Conservation (phyloP, 2,888 invertebrate species). For the Coenonympha arcania region DNA sequence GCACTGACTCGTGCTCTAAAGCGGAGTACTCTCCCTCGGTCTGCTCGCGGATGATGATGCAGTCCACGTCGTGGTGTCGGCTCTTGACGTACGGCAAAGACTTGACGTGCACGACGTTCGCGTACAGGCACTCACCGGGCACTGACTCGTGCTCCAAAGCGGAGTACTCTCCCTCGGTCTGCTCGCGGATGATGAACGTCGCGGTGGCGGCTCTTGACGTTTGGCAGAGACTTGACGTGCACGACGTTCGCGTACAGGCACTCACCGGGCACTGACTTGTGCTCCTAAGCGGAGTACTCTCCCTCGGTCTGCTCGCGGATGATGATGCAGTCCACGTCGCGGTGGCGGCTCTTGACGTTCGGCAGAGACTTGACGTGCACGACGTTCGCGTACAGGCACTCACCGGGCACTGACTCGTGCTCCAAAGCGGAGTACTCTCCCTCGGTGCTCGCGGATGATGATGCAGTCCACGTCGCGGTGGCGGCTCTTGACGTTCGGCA, state of each 20-base stretch:
- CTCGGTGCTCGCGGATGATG: conserved; percentile 98
- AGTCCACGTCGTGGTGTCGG: conserved; percentile 92
- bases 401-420: no score
- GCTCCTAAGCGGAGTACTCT: conserved; percentile 98
- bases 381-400: conserved; percentile 95
- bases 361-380: conserved; percentile 95
- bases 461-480: conserved; percentile 95
- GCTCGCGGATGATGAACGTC: conserved; percentile 97
- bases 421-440: conserved; percentile 99
- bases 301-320: conserved; percentile 99
- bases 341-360: conserved; percentile 91
- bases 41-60: conserved; percentile 97
- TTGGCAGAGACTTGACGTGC: conserved; percentile 93
- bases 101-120: conserved; percentile 96
- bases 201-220: conserved; percentile 89
- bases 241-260: conserved; percentile 97
- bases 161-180: conserved; percentile 99
- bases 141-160: conserved; percentile 98
- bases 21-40: conserved; percentile 99
- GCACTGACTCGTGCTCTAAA: conserved; percentile 97
- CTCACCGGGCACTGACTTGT: no score
- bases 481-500: conserved; percentile 92
- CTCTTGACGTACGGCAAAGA: conserved; percentile 92
- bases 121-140: no score
- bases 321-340: conserved; percentile 94